Evolutionary conservation across 2,888 invertebrate genomes (phyloP).

Genomic region (Priocnemis perturbator): DNA sequence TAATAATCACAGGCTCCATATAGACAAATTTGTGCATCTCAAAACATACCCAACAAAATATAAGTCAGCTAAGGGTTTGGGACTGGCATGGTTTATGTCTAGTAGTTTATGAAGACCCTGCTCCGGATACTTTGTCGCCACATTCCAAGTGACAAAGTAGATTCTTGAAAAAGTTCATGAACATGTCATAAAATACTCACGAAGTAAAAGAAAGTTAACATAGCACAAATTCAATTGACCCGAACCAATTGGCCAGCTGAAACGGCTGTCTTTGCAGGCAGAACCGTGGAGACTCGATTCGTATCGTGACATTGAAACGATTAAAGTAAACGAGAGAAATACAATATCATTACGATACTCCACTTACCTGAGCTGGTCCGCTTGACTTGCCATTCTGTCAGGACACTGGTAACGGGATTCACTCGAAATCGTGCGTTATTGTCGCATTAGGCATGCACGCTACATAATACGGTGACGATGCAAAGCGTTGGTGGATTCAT

Average conservation of each 20-base stretch:
- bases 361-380: slow-evolving; percentile 48
- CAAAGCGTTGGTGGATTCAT: slow-evolving; percentile 67
- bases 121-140: slow-evolving; percentile 86
- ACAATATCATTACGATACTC: too few relatives aligned
- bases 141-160: slow-evolving; percentile 93
- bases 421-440: slow-evolving; percentile 7
- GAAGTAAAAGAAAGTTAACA: too few relatives aligned
- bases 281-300: too few relatives aligned
- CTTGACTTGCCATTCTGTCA: slow-evolving; percentile 42
- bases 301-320: too few relatives aligned
- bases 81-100: slow-evolving; percentile 81
- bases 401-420: slow-evolving; percentile 18
- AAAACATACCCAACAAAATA: slow-evolving; percentile 86
- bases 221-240: too few relatives aligned
- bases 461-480: slow-evolving; percentile 35
- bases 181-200: too few relatives aligned
- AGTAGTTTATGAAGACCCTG: slow-evolving; percentile 85
- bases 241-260: too few relatives aligned
- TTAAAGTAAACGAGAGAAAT: too few relatives aligned
- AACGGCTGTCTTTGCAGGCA: too few relatives aligned
- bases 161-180: slow-evolving; percentile 78
- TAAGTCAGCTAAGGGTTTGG: slow-evolving; percentile 85
- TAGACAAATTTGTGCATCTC: not conserved
- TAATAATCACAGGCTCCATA: slow-evolving; percentile 21
- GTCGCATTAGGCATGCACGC: slow-evolving; percentile 8